Percentiles rank a stretch among this genome's conserved stretches.
These are phyloP conservation scores for Chalcis sispes DNA, from an alignment of 2,888 invertebrate species.

Conservation along the genomic window DNA sequence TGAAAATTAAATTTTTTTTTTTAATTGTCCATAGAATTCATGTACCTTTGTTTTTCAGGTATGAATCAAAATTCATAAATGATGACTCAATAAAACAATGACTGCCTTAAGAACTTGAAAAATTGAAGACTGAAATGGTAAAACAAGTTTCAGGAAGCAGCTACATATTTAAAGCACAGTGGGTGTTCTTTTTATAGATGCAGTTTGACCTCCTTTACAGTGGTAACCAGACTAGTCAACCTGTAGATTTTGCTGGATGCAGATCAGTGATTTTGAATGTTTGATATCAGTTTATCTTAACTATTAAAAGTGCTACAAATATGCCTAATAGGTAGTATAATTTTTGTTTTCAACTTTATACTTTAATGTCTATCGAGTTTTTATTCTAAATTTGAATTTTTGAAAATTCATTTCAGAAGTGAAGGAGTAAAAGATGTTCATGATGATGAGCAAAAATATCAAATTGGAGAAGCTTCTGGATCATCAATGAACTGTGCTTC, in stretches of 20 bases:
- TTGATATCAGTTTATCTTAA: neutral
- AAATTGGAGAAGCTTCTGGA: constrained; percentile 61
- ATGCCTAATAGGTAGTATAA: constrained; percentile 69
- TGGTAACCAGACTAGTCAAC: constrained; percentile 63
- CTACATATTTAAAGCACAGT: constrained; percentile 55
- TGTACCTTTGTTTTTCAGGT: constrained; percentile 44
- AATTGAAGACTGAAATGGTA: constrained; percentile 47
- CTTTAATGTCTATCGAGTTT: constrained; percentile 4
- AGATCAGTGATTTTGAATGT: constrained; percentile 60
- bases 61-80: constrained; percentile 42
- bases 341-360: neutral
- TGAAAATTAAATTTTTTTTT: neutral
- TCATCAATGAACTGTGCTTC: constrained; percentile 59
- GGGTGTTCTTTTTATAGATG: constrained; percentile 74
- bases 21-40: neutral
- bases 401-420: constrained; percentile 60
- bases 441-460: constrained; percentile 64
- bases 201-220: constrained; percentile 70
- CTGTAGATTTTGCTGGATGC: constrained; percentile 63
- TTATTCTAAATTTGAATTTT: constrained; percentile 11
- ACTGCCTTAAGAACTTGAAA: constrained; percentile 25
- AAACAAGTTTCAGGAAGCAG: constrained; percentile 53
- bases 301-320: constrained; percentile 30
- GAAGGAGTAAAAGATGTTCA: constrained; percentile 66
- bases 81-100: constrained; percentile 39